A percentile compares a stretch with the other conserved stretches of the same genome.
Evolutionary conservation across 2,113 vertebrate species (phyloP).

Genomic region (Corythaeola cristata): DNA sequence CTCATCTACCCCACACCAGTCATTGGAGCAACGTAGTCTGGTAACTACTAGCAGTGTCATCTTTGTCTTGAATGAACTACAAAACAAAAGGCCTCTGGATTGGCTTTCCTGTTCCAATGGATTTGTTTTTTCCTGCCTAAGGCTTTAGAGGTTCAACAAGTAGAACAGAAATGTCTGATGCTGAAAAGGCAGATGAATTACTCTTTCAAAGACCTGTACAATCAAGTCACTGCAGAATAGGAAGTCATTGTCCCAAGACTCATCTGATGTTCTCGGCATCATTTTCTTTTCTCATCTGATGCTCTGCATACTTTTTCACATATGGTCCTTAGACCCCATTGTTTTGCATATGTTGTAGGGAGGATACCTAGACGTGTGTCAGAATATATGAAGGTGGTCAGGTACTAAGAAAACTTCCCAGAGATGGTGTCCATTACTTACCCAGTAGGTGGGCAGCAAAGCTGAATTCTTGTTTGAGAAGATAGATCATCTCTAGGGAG

Average conservation of each 20-base stretch:
- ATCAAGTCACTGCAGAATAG: not conserved
- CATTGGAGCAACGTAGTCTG: not conserved
- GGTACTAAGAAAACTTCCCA: not conserved
- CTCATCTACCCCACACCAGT: not conserved
- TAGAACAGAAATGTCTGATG: not conserved
- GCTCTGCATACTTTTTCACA: not conserved
- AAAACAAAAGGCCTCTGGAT: not conserved
- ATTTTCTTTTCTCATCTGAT: too few species aligned
- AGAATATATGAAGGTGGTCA: not conserved
- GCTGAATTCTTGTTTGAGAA: not conserved
- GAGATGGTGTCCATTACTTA: not conserved
- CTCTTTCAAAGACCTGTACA: not conserved
- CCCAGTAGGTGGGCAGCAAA: not conserved
- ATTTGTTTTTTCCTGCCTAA: not conserved
- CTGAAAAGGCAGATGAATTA: not conserved
- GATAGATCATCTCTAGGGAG: not conserved
- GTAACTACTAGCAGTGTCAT: not conserved
- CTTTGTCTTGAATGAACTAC: not conserved
- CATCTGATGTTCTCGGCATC: not conserved
- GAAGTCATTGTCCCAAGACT: accelerated
- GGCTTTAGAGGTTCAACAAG: not conserved
- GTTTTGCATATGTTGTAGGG: not conserved
- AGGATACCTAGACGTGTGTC: not conserved
- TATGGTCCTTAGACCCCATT: not conserved
- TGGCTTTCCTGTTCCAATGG: not conserved